These are phyloP conservation scores for Formicarius rufipectus DNA, from an alignment of 2,113 vertebrate species.

Conservation along the genomic window DNA sequence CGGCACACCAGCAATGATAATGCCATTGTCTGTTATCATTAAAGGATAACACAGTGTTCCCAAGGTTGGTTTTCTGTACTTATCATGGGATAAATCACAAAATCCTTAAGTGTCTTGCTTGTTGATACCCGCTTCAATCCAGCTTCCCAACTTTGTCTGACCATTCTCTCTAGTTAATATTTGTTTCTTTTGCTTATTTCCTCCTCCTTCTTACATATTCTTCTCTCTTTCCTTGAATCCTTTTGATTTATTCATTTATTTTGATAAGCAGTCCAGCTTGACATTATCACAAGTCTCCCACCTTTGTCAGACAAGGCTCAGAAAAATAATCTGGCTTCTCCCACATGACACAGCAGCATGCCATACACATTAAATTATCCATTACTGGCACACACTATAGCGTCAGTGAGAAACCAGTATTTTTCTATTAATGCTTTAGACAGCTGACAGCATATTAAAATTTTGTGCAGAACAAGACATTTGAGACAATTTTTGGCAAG, in stretches of 20 bases:
- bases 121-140: not conserved
- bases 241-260: not conserved
- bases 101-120: not conserved
- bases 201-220: not conserved
- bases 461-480: not conserved
- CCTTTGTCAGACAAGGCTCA: not conserved
- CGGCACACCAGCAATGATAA: not conserved
- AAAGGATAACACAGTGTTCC: not conserved
- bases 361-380: not conserved
- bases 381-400: not conserved
- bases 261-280: not conserved
- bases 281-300: not conserved
- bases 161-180: not conserved
- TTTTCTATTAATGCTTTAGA: not conserved
- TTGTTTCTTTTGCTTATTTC: not conserved
- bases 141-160: not conserved
- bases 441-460: not conserved
- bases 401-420: not conserved
- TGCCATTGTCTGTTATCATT: not conserved
- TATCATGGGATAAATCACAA: not conserved
- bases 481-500: not conserved
- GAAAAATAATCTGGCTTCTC: not conserved
- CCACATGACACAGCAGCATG: not conserved
- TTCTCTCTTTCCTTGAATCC: not conserved
- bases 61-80: not conserved